Evolutionary conservation across 2,888 invertebrate species (phyloP).

Genomic region (Dascillus cervinus): DNA sequence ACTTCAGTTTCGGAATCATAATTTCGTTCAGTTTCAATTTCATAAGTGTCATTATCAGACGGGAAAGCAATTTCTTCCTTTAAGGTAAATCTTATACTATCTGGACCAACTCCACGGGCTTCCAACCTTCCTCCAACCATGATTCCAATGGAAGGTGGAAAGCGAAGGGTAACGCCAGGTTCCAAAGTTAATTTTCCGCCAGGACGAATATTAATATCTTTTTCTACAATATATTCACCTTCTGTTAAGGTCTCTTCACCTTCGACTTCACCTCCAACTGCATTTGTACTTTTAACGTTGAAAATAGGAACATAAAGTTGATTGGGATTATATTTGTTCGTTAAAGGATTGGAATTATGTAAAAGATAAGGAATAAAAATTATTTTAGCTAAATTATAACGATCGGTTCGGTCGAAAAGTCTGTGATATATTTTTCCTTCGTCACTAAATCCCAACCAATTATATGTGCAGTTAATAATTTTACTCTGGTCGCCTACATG

Average conservation of each 20-base stretch:
- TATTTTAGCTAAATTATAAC: constrained; percentile 92
- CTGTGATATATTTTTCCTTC: constrained; percentile 64
- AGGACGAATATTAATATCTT: constrained; percentile 90
- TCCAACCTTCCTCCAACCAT: constrained; percentile 91
- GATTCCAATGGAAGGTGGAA: constrained; percentile 90
- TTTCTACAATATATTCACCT: constrained; percentile 84
- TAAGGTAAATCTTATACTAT: constrained; percentile 70
- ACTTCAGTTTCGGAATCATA: constrained; percentile 50
- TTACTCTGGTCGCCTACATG: constrained; percentile 92
- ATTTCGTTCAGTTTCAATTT: constrained; percentile 49
- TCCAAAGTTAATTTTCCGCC: constrained; percentile 85
- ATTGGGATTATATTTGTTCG: constrained; percentile 71
- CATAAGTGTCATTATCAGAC: constrained; percentile 55
- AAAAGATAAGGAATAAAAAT: constrained; percentile 84
- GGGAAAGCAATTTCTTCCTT: constrained; percentile 66
- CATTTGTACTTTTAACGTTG: constrained; percentile 53
- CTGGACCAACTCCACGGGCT: constrained; percentile 70
- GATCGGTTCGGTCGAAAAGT: constrained; percentile 78
- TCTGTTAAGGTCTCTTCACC: constrained; percentile 75
- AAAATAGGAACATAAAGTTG: constrained; percentile 75
- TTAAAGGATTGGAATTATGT: constrained; percentile 83
- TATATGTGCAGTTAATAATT: constrained; percentile 86
- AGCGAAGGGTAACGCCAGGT: constrained; percentile 81
- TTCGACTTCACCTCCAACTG: constrained; percentile 88
- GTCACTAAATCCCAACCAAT: constrained; percentile 83